A percentile compares a stretch with the other conserved stretches of the same genome.
These are phyloP conservation scores for Drymodes brunneopygia DNA, from an alignment of 2,113 vertebrate species.

Conservation along the genomic window DNA sequence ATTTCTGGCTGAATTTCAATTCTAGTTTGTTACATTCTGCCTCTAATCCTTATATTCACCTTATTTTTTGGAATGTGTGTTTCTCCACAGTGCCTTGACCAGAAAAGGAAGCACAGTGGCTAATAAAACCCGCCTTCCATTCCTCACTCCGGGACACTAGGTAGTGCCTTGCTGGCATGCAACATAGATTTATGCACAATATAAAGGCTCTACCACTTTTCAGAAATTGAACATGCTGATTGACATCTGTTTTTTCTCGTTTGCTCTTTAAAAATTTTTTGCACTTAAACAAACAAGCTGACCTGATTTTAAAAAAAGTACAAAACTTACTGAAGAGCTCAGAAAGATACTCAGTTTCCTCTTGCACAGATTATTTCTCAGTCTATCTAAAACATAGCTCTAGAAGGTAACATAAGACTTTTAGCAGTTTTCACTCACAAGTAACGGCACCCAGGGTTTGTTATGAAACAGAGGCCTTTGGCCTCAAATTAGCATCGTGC, in stretches of 20 bases:
- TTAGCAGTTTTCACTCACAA: background rate
- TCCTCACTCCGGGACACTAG: background rate
- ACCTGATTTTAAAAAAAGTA: background rate
- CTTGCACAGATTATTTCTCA: background rate
- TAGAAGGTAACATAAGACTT: slow-evolving; percentile 1
- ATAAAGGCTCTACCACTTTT: background rate
- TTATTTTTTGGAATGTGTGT: background rate
- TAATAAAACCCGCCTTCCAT: background rate
- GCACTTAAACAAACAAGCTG: background rate
- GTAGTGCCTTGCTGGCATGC: background rate
- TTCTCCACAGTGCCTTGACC: background rate
- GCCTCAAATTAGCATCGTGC: slow-evolving; percentile 46
- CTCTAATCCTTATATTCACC: background rate
- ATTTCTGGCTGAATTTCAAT: background rate
- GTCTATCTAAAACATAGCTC: background rate
- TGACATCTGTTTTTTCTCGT: background rate
- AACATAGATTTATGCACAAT: background rate
- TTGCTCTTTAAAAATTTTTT: background rate
- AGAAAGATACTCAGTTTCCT: background rate
- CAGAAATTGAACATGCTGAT: background rate
- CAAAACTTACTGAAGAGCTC: background rate
- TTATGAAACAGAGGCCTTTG: slow-evolving; percentile 61
- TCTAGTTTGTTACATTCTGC: background rate
- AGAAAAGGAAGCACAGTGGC: background rate
- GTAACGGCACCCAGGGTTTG: background rate